A percentile compares a stretch with the other conserved stretches of the same genome.
Evolutionary conservation across 2,113 vertebrate species (phyloP).

Genomic region (Catagonus wagneri): DNA sequence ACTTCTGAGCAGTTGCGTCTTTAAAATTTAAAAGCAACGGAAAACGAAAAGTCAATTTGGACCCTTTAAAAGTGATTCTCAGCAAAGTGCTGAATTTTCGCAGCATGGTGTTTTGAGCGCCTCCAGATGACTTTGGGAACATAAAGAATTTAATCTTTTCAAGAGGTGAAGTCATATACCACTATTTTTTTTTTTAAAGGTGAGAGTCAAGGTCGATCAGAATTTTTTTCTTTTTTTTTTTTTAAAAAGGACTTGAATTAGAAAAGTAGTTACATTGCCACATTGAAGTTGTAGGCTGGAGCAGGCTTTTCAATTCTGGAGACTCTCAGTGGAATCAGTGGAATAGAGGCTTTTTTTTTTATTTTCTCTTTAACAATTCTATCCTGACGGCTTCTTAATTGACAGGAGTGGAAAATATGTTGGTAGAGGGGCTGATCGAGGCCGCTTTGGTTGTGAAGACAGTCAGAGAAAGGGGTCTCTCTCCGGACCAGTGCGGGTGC

Average conservation of each 20-base stretch:
- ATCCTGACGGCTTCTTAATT: conserved; percentile 20
- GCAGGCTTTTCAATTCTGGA: not conserved
- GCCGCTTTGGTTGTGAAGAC: not conserved
- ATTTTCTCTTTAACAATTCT: not conserved
- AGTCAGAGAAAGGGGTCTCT: not conserved
- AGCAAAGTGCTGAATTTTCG: conserved; percentile 41
- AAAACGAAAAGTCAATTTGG: conserved; percentile 60
- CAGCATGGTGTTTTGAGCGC: not conserved
- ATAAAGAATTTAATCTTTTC: conserved; percentile 62
- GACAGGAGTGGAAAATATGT: not conserved
- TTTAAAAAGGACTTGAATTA: not conserved
- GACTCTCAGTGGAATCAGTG: not conserved
- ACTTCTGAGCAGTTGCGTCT: conserved; percentile 10
- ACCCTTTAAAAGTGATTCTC: conserved; percentile 23
- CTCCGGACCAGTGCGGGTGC: not conserved
- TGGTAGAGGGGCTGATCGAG: not conserved
- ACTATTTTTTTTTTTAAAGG: conserved; percentile 35
- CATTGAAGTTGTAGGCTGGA: not conserved
- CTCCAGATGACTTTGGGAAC: conserved; percentile 35
- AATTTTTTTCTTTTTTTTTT: conserved; percentile 8
- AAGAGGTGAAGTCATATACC: not conserved
- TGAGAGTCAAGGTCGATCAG: conserved; percentile 50
- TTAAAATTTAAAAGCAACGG: not conserved
- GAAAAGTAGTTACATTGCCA: not conserved
- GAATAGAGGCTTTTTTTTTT: not conserved